Evolutionary conservation across 2,888 invertebrate species (phyloP).

Genomic region (Idaea aversata): DNA sequence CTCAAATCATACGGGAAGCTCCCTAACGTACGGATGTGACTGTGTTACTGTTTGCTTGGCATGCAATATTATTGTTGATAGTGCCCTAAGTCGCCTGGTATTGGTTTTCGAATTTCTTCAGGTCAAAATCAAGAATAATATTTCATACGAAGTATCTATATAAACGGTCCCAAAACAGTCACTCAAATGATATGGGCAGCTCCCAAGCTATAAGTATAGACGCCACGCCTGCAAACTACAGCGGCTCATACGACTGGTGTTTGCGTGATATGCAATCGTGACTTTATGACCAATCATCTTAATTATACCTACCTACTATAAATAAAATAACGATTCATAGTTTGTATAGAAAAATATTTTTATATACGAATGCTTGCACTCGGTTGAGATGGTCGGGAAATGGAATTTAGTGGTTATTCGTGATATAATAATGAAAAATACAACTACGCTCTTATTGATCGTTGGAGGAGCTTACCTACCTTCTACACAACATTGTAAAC

Average conservation of each 20-base stretch:
- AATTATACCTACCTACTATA: not conserved
- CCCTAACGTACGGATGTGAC: no score
- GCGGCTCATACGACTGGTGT: conserved; percentile 17
- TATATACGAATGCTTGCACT: not conserved
- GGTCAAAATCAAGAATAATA: no score
- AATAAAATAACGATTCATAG: not conserved
- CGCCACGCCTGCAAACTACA: not conserved
- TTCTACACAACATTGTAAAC: conserved; percentile 26
- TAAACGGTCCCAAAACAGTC: no score
- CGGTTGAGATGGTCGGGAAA: not conserved
- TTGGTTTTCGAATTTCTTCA: no score
- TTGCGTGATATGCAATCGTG: conserved; percentile 17
- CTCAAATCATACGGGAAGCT: no score
- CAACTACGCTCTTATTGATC: not conserved
- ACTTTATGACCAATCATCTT: conserved; percentile 8
- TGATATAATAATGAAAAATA: not conserved
- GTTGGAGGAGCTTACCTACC: not conserved
- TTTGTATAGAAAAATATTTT: not conserved
- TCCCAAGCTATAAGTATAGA: no score
- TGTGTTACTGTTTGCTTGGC: no score
- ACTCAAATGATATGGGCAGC: no score
- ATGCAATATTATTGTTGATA: no score
- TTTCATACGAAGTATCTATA: no score
- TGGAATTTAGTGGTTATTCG: not conserved
- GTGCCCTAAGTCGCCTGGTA: no score